Percentiles rank a stretch among this genome's conserved stretches.
phyloP scores from a whole-genome alignment of 2,888 invertebrate genomes.

The Eudasyphora cyanicolor region DNA sequence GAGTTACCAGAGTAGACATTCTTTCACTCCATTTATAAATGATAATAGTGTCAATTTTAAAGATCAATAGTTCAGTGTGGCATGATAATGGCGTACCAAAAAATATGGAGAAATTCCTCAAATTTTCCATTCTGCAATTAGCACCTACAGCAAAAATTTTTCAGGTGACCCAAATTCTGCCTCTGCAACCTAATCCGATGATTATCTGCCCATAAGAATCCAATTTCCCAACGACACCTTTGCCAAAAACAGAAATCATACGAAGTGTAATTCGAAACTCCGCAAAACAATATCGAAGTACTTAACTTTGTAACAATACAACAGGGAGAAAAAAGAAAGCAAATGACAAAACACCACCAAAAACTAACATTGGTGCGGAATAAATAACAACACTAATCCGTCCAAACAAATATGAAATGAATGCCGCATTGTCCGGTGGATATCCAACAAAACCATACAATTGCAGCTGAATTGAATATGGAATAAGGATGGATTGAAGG shows the following conservation, averaged over 20 bases:
- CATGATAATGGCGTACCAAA: no score
- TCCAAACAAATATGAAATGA: conserved; percentile 26
- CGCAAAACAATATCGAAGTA: neutral
- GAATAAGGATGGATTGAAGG: neutral
- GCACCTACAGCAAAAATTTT: no score
- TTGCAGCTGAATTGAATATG: neutral
- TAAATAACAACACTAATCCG: conserved; percentile 27
- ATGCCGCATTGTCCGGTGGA: conserved; percentile 30
- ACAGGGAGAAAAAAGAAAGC: neutral
- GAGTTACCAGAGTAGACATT: no score
- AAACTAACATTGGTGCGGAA: neutral
- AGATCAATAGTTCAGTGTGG: no score
- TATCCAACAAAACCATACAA: conserved; percentile 6
- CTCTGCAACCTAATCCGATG: conserved; percentile 32
- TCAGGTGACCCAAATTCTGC: neutral
- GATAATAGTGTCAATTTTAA: no score
- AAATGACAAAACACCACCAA: conserved; percentile 21
- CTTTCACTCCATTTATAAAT: no score
- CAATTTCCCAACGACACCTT: conserved; percentile 31
- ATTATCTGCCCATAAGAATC: conserved; percentile 22
- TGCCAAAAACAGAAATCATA: conserved; percentile 3
- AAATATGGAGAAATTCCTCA: no score
- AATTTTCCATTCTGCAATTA: no score
- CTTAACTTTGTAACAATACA: conserved; percentile 31
- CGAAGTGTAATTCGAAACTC: conserved; percentile 15